Base-by-base conservation (phyloP, 2,888 invertebrate genomes). In the Pogonocherus hispidulus region DNA sequence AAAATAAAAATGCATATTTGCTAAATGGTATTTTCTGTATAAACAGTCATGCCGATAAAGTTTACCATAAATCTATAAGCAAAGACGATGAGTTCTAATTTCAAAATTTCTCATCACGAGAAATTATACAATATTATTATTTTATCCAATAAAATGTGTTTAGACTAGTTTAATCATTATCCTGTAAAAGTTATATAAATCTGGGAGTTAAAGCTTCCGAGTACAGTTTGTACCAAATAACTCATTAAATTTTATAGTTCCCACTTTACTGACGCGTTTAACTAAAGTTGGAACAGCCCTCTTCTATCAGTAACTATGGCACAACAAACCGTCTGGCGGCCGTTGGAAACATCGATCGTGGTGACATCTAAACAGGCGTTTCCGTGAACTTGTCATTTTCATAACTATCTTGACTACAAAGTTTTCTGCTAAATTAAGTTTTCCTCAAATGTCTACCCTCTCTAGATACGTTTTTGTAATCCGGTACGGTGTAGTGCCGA, bases 201-300 rank as follows among this genome's bases (percentile, higher is more conserved):
- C 32, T 32, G 32, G 32, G 32, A 32, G 32, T 32, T 32, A 32
- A 32, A 20, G 19, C 19, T 49, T 19, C 11, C 19, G 49, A n/a
- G n/a, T 20, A 49, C 8, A 19, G 20, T 20, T 1, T 18, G 20
- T 18, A n/a, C 8, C 16, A 20, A 14, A 49, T 19, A n/a, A 49
- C 49, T 49, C 20, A 49, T 49, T 23, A 23, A 22, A 23, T 52
- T 52, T 52, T 52, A 52, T 27, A 23, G 27, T 52, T 52, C 14
- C 14, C 41, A 14, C 9, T 41, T n/a, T 41, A 41, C 14, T 22
- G 14, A 4, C 22, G n/a, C 22, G 18, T 23, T 23, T 49, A 49
- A 49, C 23, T 49, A 49, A 49, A 49, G 20, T 14, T 18, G 46
- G 19, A 47, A 47, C 19, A 18, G 46, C 20, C 46, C 20, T 5